phyloP scores from a whole-genome alignment of 2,797 vertebrate species.

The Galago senegalensis region DNA sequence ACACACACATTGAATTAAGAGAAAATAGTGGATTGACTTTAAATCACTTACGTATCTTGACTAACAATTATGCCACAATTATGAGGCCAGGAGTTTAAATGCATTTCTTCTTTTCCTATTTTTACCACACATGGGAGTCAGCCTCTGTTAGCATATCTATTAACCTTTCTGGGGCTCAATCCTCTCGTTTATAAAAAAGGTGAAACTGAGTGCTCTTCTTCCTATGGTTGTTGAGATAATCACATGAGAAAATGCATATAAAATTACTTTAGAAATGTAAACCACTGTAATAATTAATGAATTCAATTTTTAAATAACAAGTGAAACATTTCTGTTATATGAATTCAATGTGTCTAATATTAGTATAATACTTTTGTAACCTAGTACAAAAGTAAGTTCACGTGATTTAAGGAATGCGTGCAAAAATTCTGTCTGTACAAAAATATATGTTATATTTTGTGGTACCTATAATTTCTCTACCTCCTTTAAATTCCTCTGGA shows the following conservation, averaged over 20 bases:
- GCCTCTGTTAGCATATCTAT: slow-evolving; percentile 62
- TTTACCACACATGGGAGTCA: slow-evolving; percentile 5
- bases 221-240: slow-evolving; percentile 59
- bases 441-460: slow-evolving; percentile 24
- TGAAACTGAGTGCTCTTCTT: background rate
- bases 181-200: slow-evolving; percentile 48
- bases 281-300: slow-evolving; percentile 63
- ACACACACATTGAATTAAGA: background rate
- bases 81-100: background rate
- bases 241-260: slow-evolving; percentile 48
- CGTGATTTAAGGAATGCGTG: background rate
- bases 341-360: slow-evolving; percentile 51
- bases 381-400: background rate
- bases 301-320: slow-evolving; percentile 67
- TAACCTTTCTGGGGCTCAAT: slow-evolving; percentile 9
- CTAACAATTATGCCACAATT: slow-evolving; percentile 27
- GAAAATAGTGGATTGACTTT: slow-evolving; percentile 21
- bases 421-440: background rate
- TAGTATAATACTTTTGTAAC: background rate
- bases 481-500: slow-evolving; percentile 23
- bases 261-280: slow-evolving; percentile 73
- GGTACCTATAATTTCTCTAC: background rate
- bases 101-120: slow-evolving; percentile 30
- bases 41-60: slow-evolving; percentile 9
- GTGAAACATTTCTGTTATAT: slow-evolving; percentile 45